These are phyloP conservation scores for Pachyseris speciosa DNA, from an alignment of 64 coral and sea anemone species.

Conservation along the genomic window DNA sequence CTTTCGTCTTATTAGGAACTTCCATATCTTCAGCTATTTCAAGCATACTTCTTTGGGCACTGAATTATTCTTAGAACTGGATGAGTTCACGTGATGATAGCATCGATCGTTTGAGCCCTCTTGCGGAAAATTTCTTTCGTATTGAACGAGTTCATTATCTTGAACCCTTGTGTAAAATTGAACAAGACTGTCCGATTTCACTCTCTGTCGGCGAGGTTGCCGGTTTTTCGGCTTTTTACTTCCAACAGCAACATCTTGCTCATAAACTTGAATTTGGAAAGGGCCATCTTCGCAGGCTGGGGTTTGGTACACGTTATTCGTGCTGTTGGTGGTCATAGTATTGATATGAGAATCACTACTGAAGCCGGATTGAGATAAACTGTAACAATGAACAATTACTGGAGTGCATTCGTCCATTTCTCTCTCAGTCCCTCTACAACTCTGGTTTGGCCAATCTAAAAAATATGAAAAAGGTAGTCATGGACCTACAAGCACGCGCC, in stretches of 20 bases:
- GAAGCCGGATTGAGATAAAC: background rate
- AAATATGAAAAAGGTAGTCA: background rate
- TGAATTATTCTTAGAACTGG: background rate
- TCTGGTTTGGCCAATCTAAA: conserved; percentile 4
- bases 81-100: background rate
- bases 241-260: conserved; percentile 15
- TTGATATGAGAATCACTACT: background rate
- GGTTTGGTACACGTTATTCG: background rate
- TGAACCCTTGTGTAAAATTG: background rate
- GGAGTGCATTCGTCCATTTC: conserved; percentile 9
- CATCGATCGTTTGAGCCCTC: background rate
- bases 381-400: conserved; percentile 35
- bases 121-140: background rate
- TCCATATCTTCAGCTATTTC: background rate
- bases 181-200: background rate
- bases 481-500: background rate
- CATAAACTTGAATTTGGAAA: background rate
- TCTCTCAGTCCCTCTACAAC: background rate
- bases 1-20: background rate
- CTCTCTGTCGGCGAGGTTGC: conserved; percentile 11
- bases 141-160: background rate
- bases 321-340: too few species aligned
- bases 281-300: background rate
- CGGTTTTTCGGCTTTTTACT: conserved; percentile 36
- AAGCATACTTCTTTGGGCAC: background rate